Base-by-base conservation (phyloP, 2,113 vertebrate species). In the Columba janthina region DNA sequence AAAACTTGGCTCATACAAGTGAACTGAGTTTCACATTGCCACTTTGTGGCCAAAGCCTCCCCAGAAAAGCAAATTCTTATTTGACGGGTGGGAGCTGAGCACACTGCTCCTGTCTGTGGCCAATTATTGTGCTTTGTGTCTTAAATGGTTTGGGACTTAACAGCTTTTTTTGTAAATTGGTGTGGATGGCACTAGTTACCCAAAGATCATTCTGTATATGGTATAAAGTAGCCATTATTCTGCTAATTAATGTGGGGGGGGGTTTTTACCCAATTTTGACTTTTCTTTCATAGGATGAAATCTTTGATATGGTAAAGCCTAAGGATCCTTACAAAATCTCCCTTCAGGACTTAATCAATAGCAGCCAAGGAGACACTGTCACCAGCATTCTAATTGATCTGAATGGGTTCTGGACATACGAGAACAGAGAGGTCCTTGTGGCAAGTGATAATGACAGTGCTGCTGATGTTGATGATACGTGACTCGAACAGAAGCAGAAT, bases 281-380 rank as follows among this genome's bases (percentile, higher is more conserved):
- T 81, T 94, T 38, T 56, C 90, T 95, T 91, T 96, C 91, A 50
- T 73, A 99, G 99, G 99, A 99, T 97, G 99, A 99, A 97, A 99
- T 99, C 93, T 99, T 99, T 97, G 99, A 99, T 95, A 99, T 99
- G 99, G 99, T 99, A 89, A 99, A 99, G 96, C 99, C 99, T 69
- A 99, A 99, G 95, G 99, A 99, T 96, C 99, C 99, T 64, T 98
- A 98, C 88, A 99, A 98, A 97, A 99, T 99, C 95, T 99, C 99
- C 11, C 98, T 99, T 94, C 99, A 99, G 97, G 99, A 99, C 91
- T 97, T 99, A 97, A 99, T 99, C 78, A 99, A 98, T 97, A 99
- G 99, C 95, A 98, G 99, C 72, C 99, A 99, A 98, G 99, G 99
- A 18, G 99, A 99, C 94, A 99, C 99, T 16, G 99, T 99, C 67